Percentiles rank a stretch among this genome's conserved stretches.
These are phyloP conservation scores for Amblyjoppa proteus DNA, from an alignment of 2,888 invertebrate genomes.

Conservation along the genomic window DNA sequence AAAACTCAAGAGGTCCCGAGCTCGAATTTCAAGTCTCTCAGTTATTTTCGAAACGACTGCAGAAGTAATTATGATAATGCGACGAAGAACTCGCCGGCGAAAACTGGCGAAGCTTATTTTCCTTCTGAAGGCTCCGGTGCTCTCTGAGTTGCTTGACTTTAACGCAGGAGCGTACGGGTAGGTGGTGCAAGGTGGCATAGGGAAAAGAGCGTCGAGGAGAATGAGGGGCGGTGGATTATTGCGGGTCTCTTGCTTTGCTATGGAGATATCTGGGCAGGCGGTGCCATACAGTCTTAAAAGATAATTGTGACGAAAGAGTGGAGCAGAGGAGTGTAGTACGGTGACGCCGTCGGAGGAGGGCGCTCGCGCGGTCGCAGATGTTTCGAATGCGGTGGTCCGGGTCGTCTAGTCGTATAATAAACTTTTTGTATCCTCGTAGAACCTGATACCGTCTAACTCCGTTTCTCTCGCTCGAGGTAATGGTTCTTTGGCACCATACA, in stretches of 20 bases:
- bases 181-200: neutral
- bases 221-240: neutral
- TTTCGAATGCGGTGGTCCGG: constrained; percentile 50
- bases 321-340: constrained; percentile 18
- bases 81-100: constrained; percentile 52
- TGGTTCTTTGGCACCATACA: constrained; percentile 24
- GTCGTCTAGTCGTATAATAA: constrained; percentile 48
- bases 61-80: constrained; percentile 60
- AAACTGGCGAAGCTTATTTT: constrained; percentile 49
- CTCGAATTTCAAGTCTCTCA: constrained; percentile 36
- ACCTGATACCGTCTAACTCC: constrained; percentile 16
- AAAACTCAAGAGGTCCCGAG: constrained; percentile 28
- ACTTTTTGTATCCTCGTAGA: constrained; percentile 47
- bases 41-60: constrained; percentile 54
- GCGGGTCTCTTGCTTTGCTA: constrained; percentile 38
- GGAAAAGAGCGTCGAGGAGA: neutral
- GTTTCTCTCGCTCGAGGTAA: constrained; percentile 8
- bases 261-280: constrained; percentile 35
- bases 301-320: constrained; percentile 55
- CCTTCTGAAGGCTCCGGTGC: constrained; percentile 42
- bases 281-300: constrained; percentile 35
- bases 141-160: constrained; percentile 49
- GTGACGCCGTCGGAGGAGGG: constrained; percentile 37
- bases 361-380: constrained; percentile 52
- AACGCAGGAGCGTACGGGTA: constrained; percentile 22